Evolutionary conservation across 2,797 vertebrate species (phyloP), one percentile per base, ranked within the genome.

Genomic region (Sternotherus odoratus): DNA sequence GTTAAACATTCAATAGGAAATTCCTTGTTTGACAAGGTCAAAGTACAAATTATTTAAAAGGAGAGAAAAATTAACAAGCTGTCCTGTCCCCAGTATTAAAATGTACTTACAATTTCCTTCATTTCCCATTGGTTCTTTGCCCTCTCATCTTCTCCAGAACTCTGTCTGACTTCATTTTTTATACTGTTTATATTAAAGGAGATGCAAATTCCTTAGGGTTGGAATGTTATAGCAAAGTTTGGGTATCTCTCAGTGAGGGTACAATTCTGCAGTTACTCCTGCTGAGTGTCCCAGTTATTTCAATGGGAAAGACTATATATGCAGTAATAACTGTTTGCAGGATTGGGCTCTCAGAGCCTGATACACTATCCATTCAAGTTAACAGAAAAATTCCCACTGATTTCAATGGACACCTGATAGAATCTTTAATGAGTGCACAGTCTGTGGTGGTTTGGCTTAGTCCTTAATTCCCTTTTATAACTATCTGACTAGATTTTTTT

Each of bases 21-120:
- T 6, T 0, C 0, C 2, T 9, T 0, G 53, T 92, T 95, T 96
- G 86, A 53, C 5, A 26, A 94, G 77, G 77, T 12, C 50, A 51
- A 93, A 88, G 69, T 88, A 82, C 88, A 93, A 92, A 39, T 50
- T 5, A 6, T 85, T 88, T 60, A 43, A 90, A 91, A 92, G 4
- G 66, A 39, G n/a, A 90, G 77, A 69, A 91, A 85, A 96, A 51
- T 74, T 66, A 85, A 83, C 87, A 89, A 56, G 39, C 46, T 89
- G 53, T 63, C 74, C 83, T 5, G 1, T 51, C 83, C 48, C 12
- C 9, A 79, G 39, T 54, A 94, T 87, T 92, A 87, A 82, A 80
- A 92, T 82, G 63, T 54, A 93, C 95, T 89, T 74, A 93, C 89
- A 17, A 69, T 69, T 69, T 23, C 92, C 92, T 79, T 74, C 54